Base-by-base conservation (phyloP, 1,140 invertebrate genomes). In the Hypsibius dujardini region DNA sequence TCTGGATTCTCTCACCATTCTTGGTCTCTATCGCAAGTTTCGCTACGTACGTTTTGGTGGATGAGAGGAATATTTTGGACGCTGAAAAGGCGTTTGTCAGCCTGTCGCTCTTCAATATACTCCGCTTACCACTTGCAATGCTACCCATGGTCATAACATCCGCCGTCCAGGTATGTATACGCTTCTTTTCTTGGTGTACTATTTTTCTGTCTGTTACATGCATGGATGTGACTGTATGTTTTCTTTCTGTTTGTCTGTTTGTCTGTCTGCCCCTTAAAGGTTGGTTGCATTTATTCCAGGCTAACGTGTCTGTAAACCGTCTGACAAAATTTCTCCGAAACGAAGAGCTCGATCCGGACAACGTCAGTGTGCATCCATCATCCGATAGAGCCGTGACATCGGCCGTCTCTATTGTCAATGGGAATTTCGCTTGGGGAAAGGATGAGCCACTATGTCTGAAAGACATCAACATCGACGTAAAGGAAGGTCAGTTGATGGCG, bases 141-240 rank as follows among this genome's bases (percentile, higher is more conserved):
- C 84, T 90, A 80, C 88, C 88, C 77, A 90, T 90, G 86, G 86
- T 90, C 84, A 89, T 91, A 79, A 84, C 86, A 71, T 90, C 88
- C 80, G 82, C 90, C 76, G 87, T 92, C 75, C 89, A 90, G 87
- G 89, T 90, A 86, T 86, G 85, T 12, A 7, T 7, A 56, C 7
- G 28, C 28, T 28, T 28, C 28, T 28, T 28, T 28, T 28, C 28
- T 28, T 28, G 28, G 28, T 28, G 28, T 28, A 28, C 28, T 28
- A 28, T 28, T 28, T 28, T 28, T 28, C 28, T 28, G 28, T 28
- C 28, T 28, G 28, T 28, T 28, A 28, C 28, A 28, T 28, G 28
- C 28, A 28, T 28, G 28, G 28, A 28, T 28, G 28, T 28, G 28
- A 28, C 50, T 56, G 50, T 56, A 12, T 56, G 7, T 12, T 56